Conservation (phyloP, 2,888 invertebrate genomes). For the Hetaerina titia region DNA sequence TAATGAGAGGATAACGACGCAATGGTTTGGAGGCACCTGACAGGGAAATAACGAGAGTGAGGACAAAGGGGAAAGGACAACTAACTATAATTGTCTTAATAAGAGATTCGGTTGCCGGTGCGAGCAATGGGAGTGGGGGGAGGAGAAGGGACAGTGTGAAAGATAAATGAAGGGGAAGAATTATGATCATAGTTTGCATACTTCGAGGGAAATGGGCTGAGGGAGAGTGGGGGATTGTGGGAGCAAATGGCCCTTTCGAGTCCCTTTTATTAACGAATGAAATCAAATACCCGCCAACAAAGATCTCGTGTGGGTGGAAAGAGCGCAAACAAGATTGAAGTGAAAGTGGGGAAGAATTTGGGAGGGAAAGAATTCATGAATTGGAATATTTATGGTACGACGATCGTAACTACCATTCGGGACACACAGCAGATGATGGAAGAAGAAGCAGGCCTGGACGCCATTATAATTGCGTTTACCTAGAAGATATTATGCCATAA, state of each 20-base stretch:
- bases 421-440: not conserved
- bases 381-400: not conserved
- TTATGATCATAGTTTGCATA: conserved; percentile 10
- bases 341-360: not conserved
- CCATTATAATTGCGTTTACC: not conserved
- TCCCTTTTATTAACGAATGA: conserved; percentile 4
- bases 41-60: not conserved
- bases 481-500: not conserved
- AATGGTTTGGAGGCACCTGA: not conserved
- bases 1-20: not conserved
- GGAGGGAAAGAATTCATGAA: not conserved
- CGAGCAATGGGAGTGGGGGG: not conserved
- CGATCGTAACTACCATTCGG: not conserved
- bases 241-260: not conserved
- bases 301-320: not conserved
- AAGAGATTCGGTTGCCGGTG: not conserved
- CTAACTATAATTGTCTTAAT: conserved; percentile 1
- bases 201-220: not conserved
- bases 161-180: not conserved
- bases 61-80: conserved; percentile 1
- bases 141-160: not conserved
- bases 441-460: not conserved
- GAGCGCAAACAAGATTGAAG: not conserved
- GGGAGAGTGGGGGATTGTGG: not conserved
- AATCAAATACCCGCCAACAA: not conserved